phyloP scores from a whole-genome alignment of 2,888 invertebrate species.

The Drosophila testacea region DNA sequence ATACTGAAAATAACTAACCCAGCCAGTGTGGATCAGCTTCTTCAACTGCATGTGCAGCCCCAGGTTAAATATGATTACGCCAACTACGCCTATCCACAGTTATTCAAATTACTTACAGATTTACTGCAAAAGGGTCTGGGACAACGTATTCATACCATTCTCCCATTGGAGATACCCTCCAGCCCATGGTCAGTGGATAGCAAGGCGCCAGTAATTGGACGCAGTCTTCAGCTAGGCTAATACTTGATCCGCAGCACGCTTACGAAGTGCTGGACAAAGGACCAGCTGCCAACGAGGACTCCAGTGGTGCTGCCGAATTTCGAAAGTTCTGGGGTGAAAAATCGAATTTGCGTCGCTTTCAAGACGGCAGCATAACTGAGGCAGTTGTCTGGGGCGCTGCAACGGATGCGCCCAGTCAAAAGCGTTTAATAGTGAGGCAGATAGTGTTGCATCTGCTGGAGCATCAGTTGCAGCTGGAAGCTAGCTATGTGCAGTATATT shows the following conservation, averaged over 20 bases:
- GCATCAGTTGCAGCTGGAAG: conserved; percentile 81
- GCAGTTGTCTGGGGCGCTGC: conserved; percentile 92
- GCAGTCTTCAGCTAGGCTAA: conserved; percentile 86
- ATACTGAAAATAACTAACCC: conserved; percentile 87
- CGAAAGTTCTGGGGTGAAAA: conserved; percentile 95
- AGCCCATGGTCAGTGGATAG: conserved; percentile 79
- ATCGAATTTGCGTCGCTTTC: conserved; percentile 95
- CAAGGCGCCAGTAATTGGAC: conserved; percentile 80
- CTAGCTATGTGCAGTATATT: conserved; percentile 86
- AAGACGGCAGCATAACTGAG: conserved; percentile 95
- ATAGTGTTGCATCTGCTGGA: conserved; percentile 89
- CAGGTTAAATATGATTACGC: conserved; percentile 87
- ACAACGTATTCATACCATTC: conserved; percentile 86
- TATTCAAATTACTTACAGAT: conserved; percentile 79
- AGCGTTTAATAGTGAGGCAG: conserved; percentile 89
- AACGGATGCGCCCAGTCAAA: conserved; percentile 87
- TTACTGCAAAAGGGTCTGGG: conserved; percentile 85
- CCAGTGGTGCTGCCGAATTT: conserved; percentile 88
- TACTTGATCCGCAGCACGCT: conserved; percentile 89
- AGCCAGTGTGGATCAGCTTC: conserved; percentile 85
- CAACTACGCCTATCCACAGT: conserved; percentile 85
- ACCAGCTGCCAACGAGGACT: conserved; percentile 89
- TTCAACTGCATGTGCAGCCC: conserved; percentile 85
- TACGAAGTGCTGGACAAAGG: conserved; percentile 92
- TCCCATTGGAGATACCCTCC: conserved; percentile 82